Base-by-base conservation (phyloP, 1,140 invertebrate species). In the Caerostris extrusa region DNA sequence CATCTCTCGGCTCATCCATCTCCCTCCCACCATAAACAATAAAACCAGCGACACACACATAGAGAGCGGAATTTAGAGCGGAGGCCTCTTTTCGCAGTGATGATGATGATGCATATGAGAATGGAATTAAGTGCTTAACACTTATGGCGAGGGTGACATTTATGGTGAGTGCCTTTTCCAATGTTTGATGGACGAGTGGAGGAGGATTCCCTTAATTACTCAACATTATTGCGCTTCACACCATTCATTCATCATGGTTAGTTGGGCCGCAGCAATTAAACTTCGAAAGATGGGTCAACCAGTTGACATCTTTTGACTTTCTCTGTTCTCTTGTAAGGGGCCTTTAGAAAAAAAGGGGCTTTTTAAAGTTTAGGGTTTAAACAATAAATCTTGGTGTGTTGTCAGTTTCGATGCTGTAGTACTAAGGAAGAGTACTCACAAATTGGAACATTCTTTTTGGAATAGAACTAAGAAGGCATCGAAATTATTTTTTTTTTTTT, bases 171-270 rank as follows among this genome's bases (percentile, higher is more conserved):
- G 50, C 34, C 71, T 50, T 77, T 53, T 10, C 12, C 34, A 53
- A 77, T 77, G 8, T 77, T 19, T 77, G 71, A 77, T 77, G 71
- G 53, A 77, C 71, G 71, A 77, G 71, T 77, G 8, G 12, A 50
- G 7, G 10, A 8, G 14, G 53, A 77, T 77, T 77, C 14, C 71
- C 71, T 77, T 77, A 77, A 77, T 77, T 77, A 77, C 34, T 77
- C 50, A 77, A 10, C 7, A 77, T 77, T 19, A 77, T 77, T 53
- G 71, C 71, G 53, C 53, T 77, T 34, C 50, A 7, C 8, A 12
- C 0, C 8, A 34, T 12, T 50, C 71, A 77, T 77, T 77, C 8
- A 77, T 77, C 71, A 50, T 34, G 12, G 19, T 77, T 77, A 77
- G 50, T 77, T 12, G 10, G n/a, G 3, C n/a, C 61, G 4, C 14